Conservation (phyloP, 2,797 vertebrate species). For the Phylloscopus collybita region DNA sequence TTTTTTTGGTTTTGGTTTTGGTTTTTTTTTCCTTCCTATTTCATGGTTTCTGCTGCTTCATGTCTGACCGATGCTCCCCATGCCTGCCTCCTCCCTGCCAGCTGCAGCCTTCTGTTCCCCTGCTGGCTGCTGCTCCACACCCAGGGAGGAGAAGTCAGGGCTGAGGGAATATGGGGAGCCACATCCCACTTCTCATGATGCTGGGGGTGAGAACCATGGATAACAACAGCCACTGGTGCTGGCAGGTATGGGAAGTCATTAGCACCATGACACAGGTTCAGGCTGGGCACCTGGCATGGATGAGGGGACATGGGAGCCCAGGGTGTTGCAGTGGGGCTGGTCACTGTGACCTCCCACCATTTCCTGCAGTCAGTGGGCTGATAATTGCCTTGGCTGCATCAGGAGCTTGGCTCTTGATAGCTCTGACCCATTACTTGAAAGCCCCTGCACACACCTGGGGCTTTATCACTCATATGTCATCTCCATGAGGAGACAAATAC, state of each 20-base stretch:
- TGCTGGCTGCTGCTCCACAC: not conserved
- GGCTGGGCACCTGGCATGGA: not conserved
- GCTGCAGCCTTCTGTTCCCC: not conserved
- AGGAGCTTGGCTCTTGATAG: not conserved
- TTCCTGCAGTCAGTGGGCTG: not conserved
- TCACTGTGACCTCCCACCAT: fast-evolving
- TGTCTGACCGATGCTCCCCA: fast-evolving
- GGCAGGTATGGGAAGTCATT: not conserved
- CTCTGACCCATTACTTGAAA: not conserved
- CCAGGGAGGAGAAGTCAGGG: fast-evolving
- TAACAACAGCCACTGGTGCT: not conserved
- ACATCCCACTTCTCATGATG: not conserved
- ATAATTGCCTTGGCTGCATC: not conserved
- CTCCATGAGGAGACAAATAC: not conserved
- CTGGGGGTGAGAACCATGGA: fast-evolving
- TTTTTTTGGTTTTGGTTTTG: too few species aligned
- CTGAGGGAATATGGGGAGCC: not conserved
- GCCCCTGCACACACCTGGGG: not conserved
- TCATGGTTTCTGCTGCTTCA: not conserved
- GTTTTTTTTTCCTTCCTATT: not conserved
- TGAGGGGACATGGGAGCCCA: fast-evolving
- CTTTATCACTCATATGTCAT: not conserved
- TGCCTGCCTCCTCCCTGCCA: not conserved
- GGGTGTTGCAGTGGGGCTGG: not conserved
- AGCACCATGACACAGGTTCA: not conserved